A percentile compares a stretch with the other conserved stretches of the same genome.
phyloP scores from a whole-genome alignment of 2,113 vertebrate species.

The Aphelocoma coerulescens region DNA sequence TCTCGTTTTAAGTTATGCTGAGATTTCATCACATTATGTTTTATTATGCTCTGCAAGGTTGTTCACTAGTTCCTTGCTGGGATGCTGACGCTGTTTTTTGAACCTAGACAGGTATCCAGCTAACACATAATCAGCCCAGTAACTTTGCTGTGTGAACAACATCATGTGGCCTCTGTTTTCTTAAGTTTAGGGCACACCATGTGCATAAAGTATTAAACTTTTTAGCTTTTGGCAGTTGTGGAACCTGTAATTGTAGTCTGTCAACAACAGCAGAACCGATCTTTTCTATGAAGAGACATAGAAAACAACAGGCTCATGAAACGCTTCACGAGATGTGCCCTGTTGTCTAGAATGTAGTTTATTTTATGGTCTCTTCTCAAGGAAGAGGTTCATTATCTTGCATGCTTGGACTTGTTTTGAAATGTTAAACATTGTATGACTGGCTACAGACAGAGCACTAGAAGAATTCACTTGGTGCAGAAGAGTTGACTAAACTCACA shows the following conservation, averaged over 20 bases:
- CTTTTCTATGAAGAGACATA: accelerated
- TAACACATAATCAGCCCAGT: neutral
- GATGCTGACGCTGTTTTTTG: neutral
- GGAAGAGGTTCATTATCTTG: neutral
- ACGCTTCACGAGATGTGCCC: neutral
- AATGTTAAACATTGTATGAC: neutral
- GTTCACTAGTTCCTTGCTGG: neutral
- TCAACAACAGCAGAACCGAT: neutral
- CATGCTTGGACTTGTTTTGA: neutral
- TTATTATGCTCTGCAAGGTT: neutral
- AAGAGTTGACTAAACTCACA: neutral
- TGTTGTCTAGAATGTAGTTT: neutral
- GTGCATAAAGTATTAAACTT: accelerated
- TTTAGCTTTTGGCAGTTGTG: neutral
- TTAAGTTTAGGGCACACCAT: neutral
- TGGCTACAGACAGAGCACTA: neutral
- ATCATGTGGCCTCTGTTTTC: neutral
- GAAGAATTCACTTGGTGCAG: neutral
- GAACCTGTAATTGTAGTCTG: neutral
- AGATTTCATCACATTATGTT: neutral
- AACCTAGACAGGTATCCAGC: neutral
- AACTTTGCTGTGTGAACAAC: neutral
- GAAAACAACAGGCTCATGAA: neutral
- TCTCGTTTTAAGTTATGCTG: neutral
- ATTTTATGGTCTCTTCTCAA: neutral